Evolutionary conservation across 1,140 invertebrate species (phyloP), one percentile per base, ranked within the genome.

Genomic region (Orussus abietinus): DNA sequence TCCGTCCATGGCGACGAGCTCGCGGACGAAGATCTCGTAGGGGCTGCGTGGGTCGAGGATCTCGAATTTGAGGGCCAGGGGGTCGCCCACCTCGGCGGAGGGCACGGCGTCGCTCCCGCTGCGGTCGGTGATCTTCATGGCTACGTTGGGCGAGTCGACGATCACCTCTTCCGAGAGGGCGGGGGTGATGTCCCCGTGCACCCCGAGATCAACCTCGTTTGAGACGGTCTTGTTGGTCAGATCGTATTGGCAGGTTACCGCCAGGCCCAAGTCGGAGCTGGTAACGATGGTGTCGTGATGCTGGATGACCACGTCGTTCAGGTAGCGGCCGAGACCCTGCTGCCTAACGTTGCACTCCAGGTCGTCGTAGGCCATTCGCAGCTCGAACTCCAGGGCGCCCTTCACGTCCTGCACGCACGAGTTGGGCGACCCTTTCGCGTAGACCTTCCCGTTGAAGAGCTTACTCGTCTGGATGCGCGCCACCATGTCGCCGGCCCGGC

Each of bases 241-340:
- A 66, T 95, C 91, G 66, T 94, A 95, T 62, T 93, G 90, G 66
- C 92, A 95, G 45, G 90, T 90, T 17, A 95, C 86, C 3, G 90
- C 90, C 15, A 95, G 77, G 2, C 91, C 92, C 53, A 95, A 77
- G 79, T 95, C 92, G 4, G 90, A 90, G 29, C 90, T 92, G 26
- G 92, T 96, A 30, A 96, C 90, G 51, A 96, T 94, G 46, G 89
- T 92, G 63, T 95, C 91, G 70, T 96, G 92, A 70, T 95, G 91
- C 64, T 96, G 91, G 55, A 93, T 92, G 21, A 93, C 85, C 9
- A 92, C 86, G 70, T 92, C 90, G 66, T 91, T 92, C 42, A 90
- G 71, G 53, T 91, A 93, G 52, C 86, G 82, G 37, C 88, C 88
- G 10, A 90, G 77, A 26, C 86, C 85, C 53, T 88, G 88, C 57